These are phyloP conservation scores for Trichacis sp. DNA, from an alignment of 2,888 invertebrate species.

Conservation along the genomic window DNA sequence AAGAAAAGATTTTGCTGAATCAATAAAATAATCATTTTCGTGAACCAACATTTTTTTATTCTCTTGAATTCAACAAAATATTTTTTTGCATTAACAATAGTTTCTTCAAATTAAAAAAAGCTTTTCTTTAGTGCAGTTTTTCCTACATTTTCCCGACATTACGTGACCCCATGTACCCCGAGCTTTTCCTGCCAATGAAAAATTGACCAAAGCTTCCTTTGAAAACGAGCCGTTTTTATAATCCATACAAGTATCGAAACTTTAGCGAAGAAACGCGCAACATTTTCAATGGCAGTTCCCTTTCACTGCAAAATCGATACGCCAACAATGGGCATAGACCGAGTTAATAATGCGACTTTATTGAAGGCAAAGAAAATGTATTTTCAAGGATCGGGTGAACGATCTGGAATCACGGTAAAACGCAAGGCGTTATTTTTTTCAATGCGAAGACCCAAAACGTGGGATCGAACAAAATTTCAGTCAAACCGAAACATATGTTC, in stretches of 20 bases:
- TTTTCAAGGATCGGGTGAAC: neutral
- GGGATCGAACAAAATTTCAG: neutral
- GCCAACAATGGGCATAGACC: neutral
- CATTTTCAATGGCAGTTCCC: conserved; percentile 4
- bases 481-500: neutral
- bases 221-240: neutral
- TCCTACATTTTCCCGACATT: no score
- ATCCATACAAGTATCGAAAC: neutral
- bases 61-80: no score
- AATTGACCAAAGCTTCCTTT: neutral
- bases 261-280: neutral
- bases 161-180: no score
- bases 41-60: no score
- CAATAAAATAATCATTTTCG: no score
- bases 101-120: no score
- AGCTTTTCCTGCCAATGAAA: neutral
- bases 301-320: conserved; percentile 1
- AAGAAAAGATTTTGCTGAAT: no score
- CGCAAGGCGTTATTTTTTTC: neutral
- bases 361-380: neutral
- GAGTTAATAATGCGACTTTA: conserved; percentile 3
- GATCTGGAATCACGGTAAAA: neutral
- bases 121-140: no score
- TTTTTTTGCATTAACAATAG: no score
- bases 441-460: neutral